Evolutionary conservation across 2,113 vertebrate species (phyloP).

Genomic region (Hoplias malabaricus): DNA sequence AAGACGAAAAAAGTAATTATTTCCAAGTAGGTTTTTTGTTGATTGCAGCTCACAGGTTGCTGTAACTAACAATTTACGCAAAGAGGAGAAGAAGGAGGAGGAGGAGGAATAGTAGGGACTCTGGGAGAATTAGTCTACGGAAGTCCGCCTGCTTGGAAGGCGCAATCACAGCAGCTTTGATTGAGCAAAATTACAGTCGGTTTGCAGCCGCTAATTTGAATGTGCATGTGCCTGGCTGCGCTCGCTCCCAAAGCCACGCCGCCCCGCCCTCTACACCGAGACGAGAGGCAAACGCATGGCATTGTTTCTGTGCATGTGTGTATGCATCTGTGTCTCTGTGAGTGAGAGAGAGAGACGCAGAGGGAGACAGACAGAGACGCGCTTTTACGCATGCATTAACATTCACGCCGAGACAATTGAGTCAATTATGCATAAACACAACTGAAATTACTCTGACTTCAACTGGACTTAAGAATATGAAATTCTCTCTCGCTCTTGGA

Average conservation of each 20-base stretch:
- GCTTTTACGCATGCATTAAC: slow-evolving; percentile 57
- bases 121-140: slow-evolving; percentile 54
- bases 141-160: slow-evolving; percentile 33
- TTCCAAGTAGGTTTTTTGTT: slow-evolving; percentile 70
- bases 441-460: slow-evolving; percentile 58
- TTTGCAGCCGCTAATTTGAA: slow-evolving; percentile 51
- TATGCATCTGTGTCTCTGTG: slow-evolving; percentile 26
- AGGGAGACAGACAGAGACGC: slow-evolving; percentile 44
- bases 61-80: slow-evolving; percentile 72
- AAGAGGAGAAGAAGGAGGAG: slow-evolving; percentile 52
- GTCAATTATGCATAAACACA: slow-evolving; percentile 65
- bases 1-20: slow-evolving; percentile 73
- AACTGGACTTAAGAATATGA: slow-evolving; percentile 39
- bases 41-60: slow-evolving; percentile 74
- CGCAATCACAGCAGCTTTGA: slow-evolving; percentile 59
- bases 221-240: slow-evolving; percentile 30
- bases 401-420: slow-evolving; percentile 54
- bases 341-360: slow-evolving; percentile 39
- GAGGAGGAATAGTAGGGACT: slow-evolving; percentile 52
- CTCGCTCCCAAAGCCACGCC: not conserved
- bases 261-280: not conserved
- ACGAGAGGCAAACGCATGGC: not conserved
- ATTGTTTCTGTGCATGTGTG: slow-evolving; percentile 22
- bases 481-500: slow-evolving; percentile 9
- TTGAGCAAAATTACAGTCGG: slow-evolving; percentile 58